Base-by-base conservation (phyloP, 2,113 vertebrate species). In the Dipodomys spectabilis region DNA sequence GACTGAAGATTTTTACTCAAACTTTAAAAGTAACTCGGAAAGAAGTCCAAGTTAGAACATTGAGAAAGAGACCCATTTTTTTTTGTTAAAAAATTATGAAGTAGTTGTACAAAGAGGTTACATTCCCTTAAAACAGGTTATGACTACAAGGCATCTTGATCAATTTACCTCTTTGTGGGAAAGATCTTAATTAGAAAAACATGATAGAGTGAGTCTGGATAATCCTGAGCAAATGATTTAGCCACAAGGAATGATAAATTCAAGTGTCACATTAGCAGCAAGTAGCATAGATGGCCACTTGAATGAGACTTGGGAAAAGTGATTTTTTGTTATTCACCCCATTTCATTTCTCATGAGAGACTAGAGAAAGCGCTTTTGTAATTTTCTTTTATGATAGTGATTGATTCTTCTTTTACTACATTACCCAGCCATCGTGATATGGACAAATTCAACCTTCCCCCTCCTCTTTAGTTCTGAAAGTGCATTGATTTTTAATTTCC, bases 401-500 rank as follows among this genome's bases (percentile, higher is more conserved):
- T 44, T 71, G n/a, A 35, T 68, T 87, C 6, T 68, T 87, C 20
- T 44, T 45, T 28, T 82, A 84, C 71, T 23, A 60, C 23, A 6
- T 69, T n/a, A 13, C 32, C n/a, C 1, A 2, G 49, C 28, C 60
- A 53, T 44, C 32, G 75, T 39, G 15, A 18, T 69, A 8, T 19
- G 35, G 57, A 44, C 44, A 75, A 75, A 6, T 57, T 57, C 53
- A 22, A 67, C 3, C 45, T 71, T 62, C 53, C 13, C 68, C 27
- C 1, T 82, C 69, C 23, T 77, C 27, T 89, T 84, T 64, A 57
- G n/a, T 77, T 94, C 84, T 45, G 39, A 49, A 25, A 91, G 62
- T 30, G 27, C 27, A 93, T 89, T 80, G 80, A 83, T 91, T 94
- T 91, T 84, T 73, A 84, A 86, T 89, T 95, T 91, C 39, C 85